phyloP scores from a whole-genome alignment of 2,888 invertebrate genomes.

The Oxyscelio sp. region DNA sequence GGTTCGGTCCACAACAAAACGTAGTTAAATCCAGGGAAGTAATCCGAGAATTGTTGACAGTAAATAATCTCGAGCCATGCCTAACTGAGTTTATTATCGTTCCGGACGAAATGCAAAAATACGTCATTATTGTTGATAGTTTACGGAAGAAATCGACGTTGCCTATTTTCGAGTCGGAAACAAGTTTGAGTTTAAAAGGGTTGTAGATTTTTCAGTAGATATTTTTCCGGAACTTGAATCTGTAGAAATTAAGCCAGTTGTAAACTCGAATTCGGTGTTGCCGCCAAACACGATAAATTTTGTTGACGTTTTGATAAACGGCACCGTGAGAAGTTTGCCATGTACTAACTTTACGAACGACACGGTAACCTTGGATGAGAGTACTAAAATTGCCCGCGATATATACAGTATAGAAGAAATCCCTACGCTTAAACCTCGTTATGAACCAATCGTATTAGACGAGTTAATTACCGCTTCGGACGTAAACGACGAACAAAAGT shows the following conservation, averaged over 20 bases:
- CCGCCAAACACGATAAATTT: conserved; percentile 14
- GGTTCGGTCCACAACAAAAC: no score
- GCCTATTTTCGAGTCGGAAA: no score
- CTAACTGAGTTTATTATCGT: no score
- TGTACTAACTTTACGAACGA: conserved; percentile 16
- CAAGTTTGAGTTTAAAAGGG: no score
- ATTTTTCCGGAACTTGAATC: background rate
- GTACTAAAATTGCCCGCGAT: conserved; percentile 4
- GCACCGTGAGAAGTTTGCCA: background rate
- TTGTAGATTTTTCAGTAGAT: no score
- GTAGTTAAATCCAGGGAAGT: no score
- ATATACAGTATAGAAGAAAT: conserved; percentile 7
- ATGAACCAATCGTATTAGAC: background rate
- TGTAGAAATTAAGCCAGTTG: background rate
- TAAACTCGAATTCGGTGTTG: background rate
- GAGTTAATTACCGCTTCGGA: conserved; percentile 1
- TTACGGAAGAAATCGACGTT: no score
- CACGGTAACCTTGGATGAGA: conserved; percentile 10
- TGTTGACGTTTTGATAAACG: conserved; percentile 1
- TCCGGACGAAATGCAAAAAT: conserved; percentile 1
- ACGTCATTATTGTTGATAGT: no score
- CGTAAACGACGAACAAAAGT: conserved; percentile 28
- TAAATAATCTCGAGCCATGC: no score
- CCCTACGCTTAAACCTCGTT: background rate
- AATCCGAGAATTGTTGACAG: no score